Evolutionary conservation across 2,888 invertebrate species (phyloP).

Genomic region (Petrolisthes cinctipes): DNA sequence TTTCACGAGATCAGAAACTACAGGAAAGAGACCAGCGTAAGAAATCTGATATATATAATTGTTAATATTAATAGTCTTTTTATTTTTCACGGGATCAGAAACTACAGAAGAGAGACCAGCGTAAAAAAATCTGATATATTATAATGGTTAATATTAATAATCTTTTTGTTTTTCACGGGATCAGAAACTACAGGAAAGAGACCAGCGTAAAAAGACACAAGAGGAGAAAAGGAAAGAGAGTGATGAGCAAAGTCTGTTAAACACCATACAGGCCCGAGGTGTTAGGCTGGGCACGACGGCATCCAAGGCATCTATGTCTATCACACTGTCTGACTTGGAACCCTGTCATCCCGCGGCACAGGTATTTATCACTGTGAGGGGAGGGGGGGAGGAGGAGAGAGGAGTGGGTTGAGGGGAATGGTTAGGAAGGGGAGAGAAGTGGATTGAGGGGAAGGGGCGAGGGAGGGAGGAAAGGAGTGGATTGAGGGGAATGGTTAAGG

Average conservation of each 20-base stretch:
- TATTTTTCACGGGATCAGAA: conserved; percentile 65
- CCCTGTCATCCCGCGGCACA: conserved; percentile 78
- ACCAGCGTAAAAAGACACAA: conserved; percentile 42
- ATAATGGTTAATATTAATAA: too few relatives aligned
- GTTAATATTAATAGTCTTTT: not conserved
- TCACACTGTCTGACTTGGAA: conserved; percentile 70
- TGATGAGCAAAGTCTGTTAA: conserved; percentile 71
- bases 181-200: conserved; percentile 67
- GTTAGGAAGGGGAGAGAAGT: too few relatives aligned
- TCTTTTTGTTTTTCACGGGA: conserved; percentile 27
- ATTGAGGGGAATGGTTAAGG: too few relatives aligned
- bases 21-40: not conserved
- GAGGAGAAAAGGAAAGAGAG: conserved; percentile 69
- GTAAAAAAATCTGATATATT: conserved; percentile 25
- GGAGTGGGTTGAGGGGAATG: too few relatives aligned
- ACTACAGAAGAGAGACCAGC: conserved; percentile 66
- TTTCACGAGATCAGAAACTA: too few relatives aligned
- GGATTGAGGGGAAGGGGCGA: not conserved
- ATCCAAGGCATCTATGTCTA: conserved; percentile 32
- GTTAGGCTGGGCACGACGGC: conserved; percentile 67
- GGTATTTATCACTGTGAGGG: conserved; percentile 71
- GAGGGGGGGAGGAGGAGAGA: too few relatives aligned
- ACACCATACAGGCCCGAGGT: conserved; percentile 71
- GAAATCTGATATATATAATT: too few relatives aligned
- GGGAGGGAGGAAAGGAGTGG: not conserved